Conservation (phyloP, 2,113 vertebrate species). For the Ahaetulla prasina region DNA sequence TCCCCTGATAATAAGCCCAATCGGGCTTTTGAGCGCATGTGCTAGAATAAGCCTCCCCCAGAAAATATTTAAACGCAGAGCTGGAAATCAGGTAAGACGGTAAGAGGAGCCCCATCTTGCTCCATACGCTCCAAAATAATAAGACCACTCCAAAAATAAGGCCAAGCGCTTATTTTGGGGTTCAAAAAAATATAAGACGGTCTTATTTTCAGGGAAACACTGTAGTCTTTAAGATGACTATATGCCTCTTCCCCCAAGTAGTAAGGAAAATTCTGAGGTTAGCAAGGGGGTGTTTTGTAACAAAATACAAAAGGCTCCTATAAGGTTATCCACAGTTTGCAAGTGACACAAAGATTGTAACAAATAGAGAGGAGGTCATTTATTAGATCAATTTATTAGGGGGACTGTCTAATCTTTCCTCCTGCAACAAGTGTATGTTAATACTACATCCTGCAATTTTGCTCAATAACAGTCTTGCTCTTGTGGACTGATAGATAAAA, state of each 20-base stretch:
- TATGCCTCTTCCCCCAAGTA: not conserved
- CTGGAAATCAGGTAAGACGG: no score
- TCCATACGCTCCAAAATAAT: no score
- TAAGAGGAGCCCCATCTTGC: no score
- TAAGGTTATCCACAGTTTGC: not conserved
- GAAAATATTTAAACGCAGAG: no score
- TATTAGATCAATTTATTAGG: not conserved
- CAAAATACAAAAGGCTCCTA: not conserved
- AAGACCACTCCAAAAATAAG: no score
- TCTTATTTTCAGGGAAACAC: no score
- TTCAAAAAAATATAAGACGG: no score
- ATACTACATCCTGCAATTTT: not conserved
- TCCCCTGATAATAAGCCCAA: no score
- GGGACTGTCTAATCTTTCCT: not conserved
- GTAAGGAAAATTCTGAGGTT: not conserved
- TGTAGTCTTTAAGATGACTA: not conserved
- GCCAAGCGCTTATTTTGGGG: no score
- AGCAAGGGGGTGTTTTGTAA: not conserved
- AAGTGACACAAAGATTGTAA: not conserved
- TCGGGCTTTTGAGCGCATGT: no score
- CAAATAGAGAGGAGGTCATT: not conserved
- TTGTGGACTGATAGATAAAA: not conserved
- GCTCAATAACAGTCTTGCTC: not conserved
- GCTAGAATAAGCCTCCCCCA: no score
- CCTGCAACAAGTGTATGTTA: not conserved